Percentiles rank a stretch among this genome's conserved stretches.
These are phyloP conservation scores for Cataglyphis hispanica DNA, from an alignment of 1,140 invertebrate genomes.

Conservation along the genomic window DNA sequence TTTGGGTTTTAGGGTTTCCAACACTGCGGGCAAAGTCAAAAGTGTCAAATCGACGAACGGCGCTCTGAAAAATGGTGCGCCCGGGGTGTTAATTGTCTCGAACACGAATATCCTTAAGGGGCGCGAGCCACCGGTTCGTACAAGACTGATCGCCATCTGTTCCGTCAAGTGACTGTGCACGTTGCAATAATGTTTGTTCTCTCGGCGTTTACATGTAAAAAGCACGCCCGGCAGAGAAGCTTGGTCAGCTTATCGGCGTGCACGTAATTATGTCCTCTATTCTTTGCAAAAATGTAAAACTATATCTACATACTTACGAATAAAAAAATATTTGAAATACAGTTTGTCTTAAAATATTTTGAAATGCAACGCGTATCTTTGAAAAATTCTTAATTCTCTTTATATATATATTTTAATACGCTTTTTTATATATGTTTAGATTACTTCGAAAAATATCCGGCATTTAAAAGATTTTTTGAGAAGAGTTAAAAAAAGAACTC, in stretches of 20 bases:
- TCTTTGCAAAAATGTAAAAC: not conserved
- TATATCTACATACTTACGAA: not conserved
- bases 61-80: constrained; percentile 73
- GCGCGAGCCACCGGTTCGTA: constrained; percentile 71
- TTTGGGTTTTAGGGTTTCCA: constrained; percentile 64
- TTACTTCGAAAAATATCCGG: not conserved
- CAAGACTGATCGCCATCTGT: constrained; percentile 74
- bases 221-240: constrained; percentile 42
- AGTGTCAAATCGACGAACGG: constrained; percentile 71
- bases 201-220: constrained; percentile 60
- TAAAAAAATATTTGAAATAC: constrained; percentile 10
- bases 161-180: constrained; percentile 71
- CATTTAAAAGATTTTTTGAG: not conserved
- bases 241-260: constrained; percentile 38
- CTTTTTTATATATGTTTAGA: not conserved
- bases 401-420: not conserved
- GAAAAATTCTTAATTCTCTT: constrained; percentile 3
- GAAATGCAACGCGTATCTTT: not conserved
- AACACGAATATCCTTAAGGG: constrained; percentile 66
- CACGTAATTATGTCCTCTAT: constrained; percentile 27
- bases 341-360: constrained; percentile 12
- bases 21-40: constrained; percentile 47
- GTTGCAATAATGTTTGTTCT: constrained; percentile 73
- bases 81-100: constrained; percentile 75
- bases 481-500: not conserved